Evolutionary conservation across 1,140 invertebrate genomes (phyloP), one percentile per base, ranked within the genome.

Genomic region (Harlomillsia oculata): DNA sequence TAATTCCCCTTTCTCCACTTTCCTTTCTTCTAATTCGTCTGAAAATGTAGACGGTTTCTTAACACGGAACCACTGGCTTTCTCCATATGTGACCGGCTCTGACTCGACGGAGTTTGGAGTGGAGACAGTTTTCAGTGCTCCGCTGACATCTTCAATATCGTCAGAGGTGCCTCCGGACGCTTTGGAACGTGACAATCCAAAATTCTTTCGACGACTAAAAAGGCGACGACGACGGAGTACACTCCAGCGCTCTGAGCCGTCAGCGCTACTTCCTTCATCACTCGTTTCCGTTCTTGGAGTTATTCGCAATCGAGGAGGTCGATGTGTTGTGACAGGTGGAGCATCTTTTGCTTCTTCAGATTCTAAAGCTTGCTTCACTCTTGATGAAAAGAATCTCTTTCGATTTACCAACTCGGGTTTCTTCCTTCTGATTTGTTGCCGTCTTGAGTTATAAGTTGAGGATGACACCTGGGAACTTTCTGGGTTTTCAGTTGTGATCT

Each of bases 21-120:
- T 56, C 44, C 44, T 53, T 25, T 18, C 20, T 25, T 45, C 30
- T 13, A 21, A 29, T 20, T 30, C 34, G 44, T 62, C 60, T 20
- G 34, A 21, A 3, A 29, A 34, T 20, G 26, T 23, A 16, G 48
- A 18, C 13, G 9, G 9, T 9, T 49, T 30, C 32, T 55, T 53
- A 18, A 62, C n/a, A n/a, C 49, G 43, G 46, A 58, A 62, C 60
- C 60, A 62, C 37, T 62, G 55, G 41, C 60, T 56, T 48, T 62
- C 60, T 8, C 60, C 60, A 29, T 62, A 62, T 21, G 60, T 62
- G 16, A 62, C 60, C n/a, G 55, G 3, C 21, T 53, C 50, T 11
- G 51, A 21, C 21, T 55, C 49, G 2, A 28, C 23, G 13, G 59
- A 56, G 30, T 21, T 36, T 30, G 54, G 50, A 13, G 54, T 52